A percentile compares a stretch with the other conserved stretches of the same genome.
Conservation (phyloP, 2,797 vertebrate species). For the Oceanodroma leucorhoa region DNA sequence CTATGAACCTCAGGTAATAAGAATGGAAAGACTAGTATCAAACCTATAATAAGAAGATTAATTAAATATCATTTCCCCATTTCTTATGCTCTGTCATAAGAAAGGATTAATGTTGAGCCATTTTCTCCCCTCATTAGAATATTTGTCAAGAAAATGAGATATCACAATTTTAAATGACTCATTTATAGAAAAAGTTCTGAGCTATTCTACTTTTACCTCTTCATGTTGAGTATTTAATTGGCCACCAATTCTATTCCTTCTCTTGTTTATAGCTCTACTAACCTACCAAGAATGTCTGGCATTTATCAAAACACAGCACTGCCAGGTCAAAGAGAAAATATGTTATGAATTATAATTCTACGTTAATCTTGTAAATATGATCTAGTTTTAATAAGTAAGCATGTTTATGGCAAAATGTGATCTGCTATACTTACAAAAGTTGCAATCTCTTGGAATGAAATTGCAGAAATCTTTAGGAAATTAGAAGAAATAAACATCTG, state of each 20-base stretch:
- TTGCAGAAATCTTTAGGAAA: neutral
- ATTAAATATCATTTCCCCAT: neutral
- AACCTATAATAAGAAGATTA: neutral
- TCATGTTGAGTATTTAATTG: neutral
- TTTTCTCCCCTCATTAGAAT: neutral
- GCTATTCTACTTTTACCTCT: neutral
- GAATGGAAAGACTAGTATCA: neutral
- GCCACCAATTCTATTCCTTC: neutral
- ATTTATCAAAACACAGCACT: neutral
- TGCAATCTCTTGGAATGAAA: neutral
- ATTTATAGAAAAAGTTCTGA: neutral
- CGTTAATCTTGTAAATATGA: neutral
- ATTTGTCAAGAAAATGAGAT: slow-evolving; percentile 16
- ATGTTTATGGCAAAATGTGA: neutral
- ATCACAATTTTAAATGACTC: neutral
- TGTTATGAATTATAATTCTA: neutral
- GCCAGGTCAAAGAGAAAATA: neutral
- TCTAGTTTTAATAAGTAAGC: neutral
- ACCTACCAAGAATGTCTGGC: neutral
- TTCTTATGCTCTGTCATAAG: neutral
- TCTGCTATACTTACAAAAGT: neutral
- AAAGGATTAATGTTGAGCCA: neutral
- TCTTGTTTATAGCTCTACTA: neutral
- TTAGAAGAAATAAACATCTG: neutral
- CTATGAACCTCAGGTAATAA: neutral